phyloP scores from a whole-genome alignment of 2,888 invertebrate species.

The Resseliella maxima region DNA sequence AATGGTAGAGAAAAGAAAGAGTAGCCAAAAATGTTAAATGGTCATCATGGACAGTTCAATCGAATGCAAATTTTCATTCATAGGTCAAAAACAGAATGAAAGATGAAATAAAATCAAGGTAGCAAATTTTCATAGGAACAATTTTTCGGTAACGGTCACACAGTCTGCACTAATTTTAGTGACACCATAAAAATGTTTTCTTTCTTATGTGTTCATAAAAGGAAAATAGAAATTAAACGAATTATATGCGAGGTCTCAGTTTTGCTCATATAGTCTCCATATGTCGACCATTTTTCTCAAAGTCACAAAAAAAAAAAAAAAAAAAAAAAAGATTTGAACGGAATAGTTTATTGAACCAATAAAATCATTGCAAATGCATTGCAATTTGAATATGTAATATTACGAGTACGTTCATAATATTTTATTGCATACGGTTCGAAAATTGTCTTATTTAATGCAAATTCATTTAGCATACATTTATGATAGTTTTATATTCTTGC shows the following conservation, averaged over 20 bases:
- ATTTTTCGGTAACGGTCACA: background rate
- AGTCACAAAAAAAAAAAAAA: background rate
- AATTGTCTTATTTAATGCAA: background rate
- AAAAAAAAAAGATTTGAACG: background rate
- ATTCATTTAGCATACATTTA: background rate
- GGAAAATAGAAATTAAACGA: too few species aligned
- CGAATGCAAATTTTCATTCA: background rate
- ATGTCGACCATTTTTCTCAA: too few species aligned
- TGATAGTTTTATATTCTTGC: background rate
- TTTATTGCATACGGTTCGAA: constrained; percentile 3
- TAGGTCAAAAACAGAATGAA: background rate
- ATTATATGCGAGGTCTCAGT: too few species aligned
- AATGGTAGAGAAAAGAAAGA: too few species aligned
- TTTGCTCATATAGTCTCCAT: too few species aligned
- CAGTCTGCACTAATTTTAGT: background rate
- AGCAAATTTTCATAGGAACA: background rate
- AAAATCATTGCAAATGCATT: background rate
- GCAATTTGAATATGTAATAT: background rate
- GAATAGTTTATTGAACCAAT: background rate
- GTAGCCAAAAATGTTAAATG: too few species aligned
- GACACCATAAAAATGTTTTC: background rate
- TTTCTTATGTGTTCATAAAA: background rate
- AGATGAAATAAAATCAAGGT: too few species aligned
- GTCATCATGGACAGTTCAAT: background rate
- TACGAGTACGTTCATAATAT: background rate